Percentiles rank a stretch among this genome's conserved stretches.
phyloP scores from a whole-genome alignment of 1,140 invertebrate species.

The Lepidurus apus region DNA sequence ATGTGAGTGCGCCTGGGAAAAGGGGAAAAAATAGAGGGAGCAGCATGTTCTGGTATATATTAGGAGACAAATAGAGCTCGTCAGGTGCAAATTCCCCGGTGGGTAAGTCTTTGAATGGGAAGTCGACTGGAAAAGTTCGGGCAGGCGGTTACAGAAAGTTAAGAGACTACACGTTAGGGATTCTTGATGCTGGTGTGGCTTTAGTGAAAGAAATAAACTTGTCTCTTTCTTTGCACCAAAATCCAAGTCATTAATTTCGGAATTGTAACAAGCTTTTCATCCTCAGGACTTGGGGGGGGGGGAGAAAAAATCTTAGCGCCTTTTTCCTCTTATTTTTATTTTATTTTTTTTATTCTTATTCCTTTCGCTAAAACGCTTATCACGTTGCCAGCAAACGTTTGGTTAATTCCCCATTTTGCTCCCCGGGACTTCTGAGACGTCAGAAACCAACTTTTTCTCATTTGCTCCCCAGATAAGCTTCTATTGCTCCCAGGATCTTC shows the following conservation, averaged over 20 bases:
- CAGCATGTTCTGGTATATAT: neutral
- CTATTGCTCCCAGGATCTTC: neutral
- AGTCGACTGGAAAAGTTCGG: constrained; percentile 9
- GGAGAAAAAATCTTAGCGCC: neutral
- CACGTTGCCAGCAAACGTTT: constrained; percentile 6
- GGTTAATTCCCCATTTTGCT: neutral
- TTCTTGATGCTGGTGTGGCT: constrained; percentile 2
- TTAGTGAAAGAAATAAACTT: neutral
- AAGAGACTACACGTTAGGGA: constrained; percentile 16
- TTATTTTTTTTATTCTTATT: neutral
- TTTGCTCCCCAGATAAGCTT: neutral
- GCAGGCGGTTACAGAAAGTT: constrained; percentile 13
- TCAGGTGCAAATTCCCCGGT: neutral
- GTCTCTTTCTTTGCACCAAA: neutral
- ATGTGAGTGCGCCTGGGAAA: neutral
- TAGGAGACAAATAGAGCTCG: constrained; percentile 18
- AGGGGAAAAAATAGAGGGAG: neutral
- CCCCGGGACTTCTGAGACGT: neutral
- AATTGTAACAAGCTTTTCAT: constrained; percentile 19
- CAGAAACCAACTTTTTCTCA: neutral
- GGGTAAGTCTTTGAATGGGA: neutral
- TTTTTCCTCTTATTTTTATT: neutral
- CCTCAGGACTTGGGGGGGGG: neutral
- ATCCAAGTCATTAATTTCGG: neutral
- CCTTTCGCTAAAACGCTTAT: constrained; percentile 15